Evolutionary conservation across 2,113 vertebrate genomes (phyloP), one percentile per base, ranked within the genome.

Genomic region (Corapipo altera): DNA sequence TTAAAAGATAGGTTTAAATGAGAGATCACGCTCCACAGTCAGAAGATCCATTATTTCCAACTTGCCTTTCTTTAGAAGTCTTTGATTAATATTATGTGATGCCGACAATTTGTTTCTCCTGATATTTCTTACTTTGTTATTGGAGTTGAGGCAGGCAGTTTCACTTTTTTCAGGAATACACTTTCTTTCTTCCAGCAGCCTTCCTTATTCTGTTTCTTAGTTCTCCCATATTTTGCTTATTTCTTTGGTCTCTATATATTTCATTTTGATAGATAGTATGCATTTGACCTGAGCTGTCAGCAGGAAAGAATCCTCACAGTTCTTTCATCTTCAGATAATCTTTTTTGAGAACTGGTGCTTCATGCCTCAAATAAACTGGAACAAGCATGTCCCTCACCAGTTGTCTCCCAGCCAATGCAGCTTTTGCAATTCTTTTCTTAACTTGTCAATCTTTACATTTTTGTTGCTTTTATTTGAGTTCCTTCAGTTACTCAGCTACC

Each of bases 351-450:
- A 14, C 16, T 89, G 37, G 21, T 54, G 26, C 73, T 94, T 85
- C 70, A 52, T 58, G 49, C 62, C 41, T 89, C 81, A 70, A 46
- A 91, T 83, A 79, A 93, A 92, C 62, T 89, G 70, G 37, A 94
- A 51, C 33, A 61, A 94, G 58, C 66, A 43, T 39, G 10, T 88
- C 67, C 27, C 37, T 93, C 74, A 73, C 43, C 88, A 74, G 81
- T 16, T 93, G 51, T 66, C 46, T 89, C 51, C 24, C 41, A 91
- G 73, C 54, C 85, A 94, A 44, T n/a, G n/a, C n/a, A 88, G 46
- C 13, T 94, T 92, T 91, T 79, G 35, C 37, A 89, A 69, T 84
- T 71, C 66, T 87, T 87, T 75, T 88, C 65, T 75, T 79, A 83
- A 88, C 59, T 70, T 89, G 76, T 77, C 91, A 80, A 9, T 24